These are phyloP conservation scores for Enteromius trimaculatus DNA, from an alignment of 2,797 vertebrate genomes.

Conservation along the genomic window DNA sequence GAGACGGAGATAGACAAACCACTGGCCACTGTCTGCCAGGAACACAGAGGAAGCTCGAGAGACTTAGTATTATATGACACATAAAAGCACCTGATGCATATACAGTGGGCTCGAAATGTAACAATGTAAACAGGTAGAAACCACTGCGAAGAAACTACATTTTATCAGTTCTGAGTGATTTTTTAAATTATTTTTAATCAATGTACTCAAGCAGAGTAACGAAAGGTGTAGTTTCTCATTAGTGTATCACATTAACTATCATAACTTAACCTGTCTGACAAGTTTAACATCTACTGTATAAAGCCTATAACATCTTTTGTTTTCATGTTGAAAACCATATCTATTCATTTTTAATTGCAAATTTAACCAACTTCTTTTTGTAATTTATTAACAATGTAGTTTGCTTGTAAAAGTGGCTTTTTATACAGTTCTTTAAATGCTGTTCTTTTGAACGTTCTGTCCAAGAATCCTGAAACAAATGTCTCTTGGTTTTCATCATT, in stretches of 20 bases:
- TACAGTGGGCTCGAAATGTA: neutral
- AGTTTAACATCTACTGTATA: neutral
- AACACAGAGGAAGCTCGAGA: neutral
- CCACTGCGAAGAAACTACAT: neutral
- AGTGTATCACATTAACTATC: too few relatives aligned
- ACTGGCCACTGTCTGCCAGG: slow-evolving; percentile 36
- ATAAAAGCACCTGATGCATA: neutral
- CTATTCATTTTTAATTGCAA: neutral
- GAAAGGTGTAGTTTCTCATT: neutral
- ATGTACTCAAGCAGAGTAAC: neutral
- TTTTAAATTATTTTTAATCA: neutral
- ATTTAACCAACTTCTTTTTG: neutral
- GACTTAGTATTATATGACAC: neutral
- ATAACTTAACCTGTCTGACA: neutral
- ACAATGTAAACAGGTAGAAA: too few relatives aligned
- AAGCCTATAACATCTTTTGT: neutral
- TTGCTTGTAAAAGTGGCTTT: neutral
- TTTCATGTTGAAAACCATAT: neutral
- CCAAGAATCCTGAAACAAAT: slow-evolving; percentile 1
- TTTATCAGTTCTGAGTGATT: neutral
- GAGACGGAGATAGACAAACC: slow-evolving; percentile 50
- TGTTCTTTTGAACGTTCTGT: neutral
- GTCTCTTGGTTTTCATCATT: neutral
- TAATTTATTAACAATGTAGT: neutral
- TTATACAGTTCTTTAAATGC: neutral